These are phyloP conservation scores for Ichneumoninae sp. DNA, from an alignment of 2,888 invertebrate genomes.

Conservation along the genomic window DNA sequence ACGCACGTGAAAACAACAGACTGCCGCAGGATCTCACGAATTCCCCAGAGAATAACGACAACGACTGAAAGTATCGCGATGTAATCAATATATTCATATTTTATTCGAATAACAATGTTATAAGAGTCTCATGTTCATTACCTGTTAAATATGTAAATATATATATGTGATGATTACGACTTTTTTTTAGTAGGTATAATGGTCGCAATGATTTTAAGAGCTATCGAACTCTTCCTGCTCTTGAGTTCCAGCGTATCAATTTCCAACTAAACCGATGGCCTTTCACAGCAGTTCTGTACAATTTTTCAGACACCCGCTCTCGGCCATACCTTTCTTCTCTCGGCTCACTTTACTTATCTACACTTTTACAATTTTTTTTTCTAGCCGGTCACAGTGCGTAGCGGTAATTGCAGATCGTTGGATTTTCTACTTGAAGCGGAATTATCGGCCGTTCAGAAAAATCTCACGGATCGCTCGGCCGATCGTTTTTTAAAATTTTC, in stretches of 20 bases:
- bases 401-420: conserved; percentile 29
- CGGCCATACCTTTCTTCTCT: conserved; percentile 43
- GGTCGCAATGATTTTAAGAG: conserved; percentile 46
- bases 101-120: conserved; percentile 80
- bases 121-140: conserved; percentile 73
- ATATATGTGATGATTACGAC: conserved; percentile 61
- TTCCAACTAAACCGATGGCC: conserved; percentile 24
- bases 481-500: neutral
- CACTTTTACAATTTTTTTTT: conserved; percentile 46
- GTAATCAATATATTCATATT: conserved; percentile 76
- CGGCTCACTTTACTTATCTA: conserved; percentile 39
- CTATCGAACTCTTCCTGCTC: conserved; percentile 37
- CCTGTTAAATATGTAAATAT: conserved; percentile 72
- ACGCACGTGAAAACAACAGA: neutral
- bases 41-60: neutral
- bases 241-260: conserved; percentile 33
- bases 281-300: conserved; percentile 34
- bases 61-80: conserved; percentile 28
- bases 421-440: conserved; percentile 26
- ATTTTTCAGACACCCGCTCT: conserved; percentile 21
- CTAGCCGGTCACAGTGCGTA: conserved; percentile 20
- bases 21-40: conserved; percentile 13
- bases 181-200: conserved; percentile 29
- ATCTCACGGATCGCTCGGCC: neutral
- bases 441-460: conserved; percentile 33